These are phyloP conservation scores for Deilephila elpenor DNA, from an alignment of 2,888 invertebrate species.

Conservation along the genomic window DNA sequence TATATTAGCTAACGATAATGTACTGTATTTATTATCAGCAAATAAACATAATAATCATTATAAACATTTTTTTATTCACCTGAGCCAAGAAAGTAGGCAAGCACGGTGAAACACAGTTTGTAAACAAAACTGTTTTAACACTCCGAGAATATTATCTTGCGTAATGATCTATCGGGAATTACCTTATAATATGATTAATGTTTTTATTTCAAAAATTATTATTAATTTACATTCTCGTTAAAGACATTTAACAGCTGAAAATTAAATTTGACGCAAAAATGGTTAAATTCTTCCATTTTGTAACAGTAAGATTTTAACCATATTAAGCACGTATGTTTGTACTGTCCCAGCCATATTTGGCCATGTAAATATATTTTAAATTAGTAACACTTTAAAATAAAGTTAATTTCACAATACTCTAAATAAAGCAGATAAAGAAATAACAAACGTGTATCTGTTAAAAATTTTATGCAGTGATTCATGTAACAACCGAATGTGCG, in stretches of 20 bases:
- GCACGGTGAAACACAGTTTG: conserved; percentile 10
- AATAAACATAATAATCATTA: conserved; percentile 21
- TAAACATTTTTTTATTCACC: conserved; percentile 22
- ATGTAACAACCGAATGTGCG: conserved; percentile 46
- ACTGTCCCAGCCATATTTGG: too few species aligned
- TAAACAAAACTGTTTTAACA: conserved; percentile 12
- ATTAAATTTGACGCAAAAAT: too few species aligned
- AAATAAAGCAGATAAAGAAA: background rate
- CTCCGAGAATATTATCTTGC: background rate
- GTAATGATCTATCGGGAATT: background rate
- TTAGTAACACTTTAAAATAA: too few species aligned
- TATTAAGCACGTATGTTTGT: too few species aligned
- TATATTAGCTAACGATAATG: background rate
- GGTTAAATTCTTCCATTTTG: too few species aligned
- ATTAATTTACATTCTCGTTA: background rate
- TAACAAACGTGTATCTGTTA: conserved; percentile 17
- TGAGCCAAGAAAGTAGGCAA: conserved; percentile 22
- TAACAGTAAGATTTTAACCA: too few species aligned
- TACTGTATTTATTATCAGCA: background rate
- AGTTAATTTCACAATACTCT: background rate
- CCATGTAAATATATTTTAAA: too few species aligned
- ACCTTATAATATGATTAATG: background rate
- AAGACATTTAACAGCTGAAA: background rate
- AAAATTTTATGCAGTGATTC: conserved; percentile 50
- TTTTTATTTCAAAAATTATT: background rate